A percentile compares a stretch with the other conserved stretches of the same genome.
These are phyloP conservation scores for Tyria jacobaeae DNA, from an alignment of 2,888 invertebrate species.

Conservation along the genomic window DNA sequence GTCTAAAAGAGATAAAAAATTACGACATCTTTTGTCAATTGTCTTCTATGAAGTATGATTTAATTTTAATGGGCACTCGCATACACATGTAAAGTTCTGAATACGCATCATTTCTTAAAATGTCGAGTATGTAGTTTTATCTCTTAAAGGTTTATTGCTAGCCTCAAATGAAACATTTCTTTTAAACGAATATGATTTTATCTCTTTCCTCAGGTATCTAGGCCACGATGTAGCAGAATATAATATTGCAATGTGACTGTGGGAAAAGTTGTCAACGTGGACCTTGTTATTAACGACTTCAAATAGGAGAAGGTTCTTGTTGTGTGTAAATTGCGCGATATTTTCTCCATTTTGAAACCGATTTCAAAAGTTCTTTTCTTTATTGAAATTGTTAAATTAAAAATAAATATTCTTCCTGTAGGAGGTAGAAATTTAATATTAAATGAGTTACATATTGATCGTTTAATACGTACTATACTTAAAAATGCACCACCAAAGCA, in stretches of 20 bases:
- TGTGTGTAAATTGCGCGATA: no score
- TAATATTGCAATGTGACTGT: neutral
- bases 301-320: no score
- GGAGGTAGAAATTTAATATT: no score
- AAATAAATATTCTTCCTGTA: no score
- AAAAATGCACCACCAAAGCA: no score
- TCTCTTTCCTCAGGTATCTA: neutral
- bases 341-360: no score
- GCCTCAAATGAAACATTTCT: neutral
- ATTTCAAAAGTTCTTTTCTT: no score
- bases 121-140: no score
- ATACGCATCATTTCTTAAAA: neutral
- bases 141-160: neutral
- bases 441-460: no score
- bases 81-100: neutral
- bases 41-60: neutral
- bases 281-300: no score
- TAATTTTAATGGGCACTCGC: neutral
- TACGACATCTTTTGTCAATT: slow-evolving; percentile 1
- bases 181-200: neutral
- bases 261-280: neutral
- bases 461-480: no score
- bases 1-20: neutral
- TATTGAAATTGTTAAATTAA: no score
- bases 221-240: neutral